Percentiles rank a stretch among this genome's conserved stretches.
These are phyloP conservation scores for Oryzias javanicus DNA, from an alignment of 2,113 vertebrate genomes.

Conservation along the genomic window DNA sequence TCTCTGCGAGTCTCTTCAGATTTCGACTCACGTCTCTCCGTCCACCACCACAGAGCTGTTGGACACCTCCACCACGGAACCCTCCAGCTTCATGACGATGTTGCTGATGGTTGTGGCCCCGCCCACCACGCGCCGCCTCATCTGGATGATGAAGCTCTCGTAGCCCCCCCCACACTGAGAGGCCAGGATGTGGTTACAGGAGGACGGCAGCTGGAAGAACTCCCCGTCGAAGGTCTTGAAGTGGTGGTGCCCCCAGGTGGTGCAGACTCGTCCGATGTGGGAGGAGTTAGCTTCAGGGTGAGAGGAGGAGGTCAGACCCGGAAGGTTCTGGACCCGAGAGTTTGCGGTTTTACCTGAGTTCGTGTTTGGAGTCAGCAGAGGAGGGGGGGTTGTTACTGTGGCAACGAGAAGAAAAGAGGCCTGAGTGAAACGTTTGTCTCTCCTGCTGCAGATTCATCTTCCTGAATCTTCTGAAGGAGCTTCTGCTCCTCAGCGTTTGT, in stretches of 20 bases:
- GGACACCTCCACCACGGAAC: slow-evolving; percentile 72
- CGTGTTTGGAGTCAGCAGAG: neutral
- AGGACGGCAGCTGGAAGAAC: slow-evolving; percentile 80
- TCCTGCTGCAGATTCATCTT: neutral
- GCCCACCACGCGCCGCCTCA: slow-evolving; percentile 62
- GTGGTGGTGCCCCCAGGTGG: slow-evolving; percentile 88
- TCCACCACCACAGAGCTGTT: slow-evolving; percentile 65
- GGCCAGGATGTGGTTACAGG: slow-evolving; percentile 84
- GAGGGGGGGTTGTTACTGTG: slow-evolving; percentile 5
- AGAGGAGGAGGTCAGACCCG: neutral
- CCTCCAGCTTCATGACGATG: slow-evolving; percentile 73
- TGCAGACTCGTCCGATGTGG: slow-evolving; percentile 84
- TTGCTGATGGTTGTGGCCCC: slow-evolving; percentile 69
- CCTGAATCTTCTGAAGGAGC: neutral
- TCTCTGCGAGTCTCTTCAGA: neutral
- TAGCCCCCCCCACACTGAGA: slow-evolving; percentile 76
- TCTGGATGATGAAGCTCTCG: slow-evolving; percentile 82
- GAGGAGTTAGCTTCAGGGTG: slow-evolving; percentile 17
- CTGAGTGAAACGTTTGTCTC: neutral
- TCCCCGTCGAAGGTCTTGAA: slow-evolving; percentile 90
- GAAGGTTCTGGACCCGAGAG: fast-evolving
- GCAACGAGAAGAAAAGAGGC: slow-evolving; percentile 2
- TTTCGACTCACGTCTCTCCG: slow-evolving; percentile 76
- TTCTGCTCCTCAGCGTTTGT: neutral
- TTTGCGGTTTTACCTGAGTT: slow-evolving; percentile 28